Evolutionary conservation across 2,888 invertebrate genomes (phyloP).

Genomic region (Oligia fasciuncula): DNA sequence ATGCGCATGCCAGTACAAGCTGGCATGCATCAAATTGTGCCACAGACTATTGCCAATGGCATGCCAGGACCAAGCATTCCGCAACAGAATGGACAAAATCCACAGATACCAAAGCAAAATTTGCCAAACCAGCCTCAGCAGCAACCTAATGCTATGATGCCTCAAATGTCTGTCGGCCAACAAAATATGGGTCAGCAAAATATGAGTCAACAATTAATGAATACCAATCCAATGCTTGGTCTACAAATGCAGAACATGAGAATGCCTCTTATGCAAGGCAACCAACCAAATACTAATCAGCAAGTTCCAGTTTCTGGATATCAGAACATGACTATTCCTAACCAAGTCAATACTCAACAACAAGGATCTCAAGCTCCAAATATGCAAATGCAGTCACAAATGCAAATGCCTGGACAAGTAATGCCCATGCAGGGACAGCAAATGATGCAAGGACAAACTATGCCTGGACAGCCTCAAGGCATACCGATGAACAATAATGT

Average conservation of each 20-base stretch:
- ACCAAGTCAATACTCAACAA: slow-evolving; percentile 75
- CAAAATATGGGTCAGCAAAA: slow-evolving; percentile 72
- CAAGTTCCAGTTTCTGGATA: slow-evolving; percentile 80
- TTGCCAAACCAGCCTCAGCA: slow-evolving; percentile 78
- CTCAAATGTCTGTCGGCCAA: slow-evolving; percentile 78
- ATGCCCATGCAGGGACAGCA: slow-evolving; percentile 73
- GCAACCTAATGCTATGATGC: slow-evolving; percentile 74
- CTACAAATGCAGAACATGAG: slow-evolving; percentile 86
- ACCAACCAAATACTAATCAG: slow-evolving; percentile 75
- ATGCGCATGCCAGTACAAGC: slow-evolving; percentile 82
- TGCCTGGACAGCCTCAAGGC: slow-evolving; percentile 62
- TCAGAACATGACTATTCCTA: slow-evolving; percentile 76
- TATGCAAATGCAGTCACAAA: slow-evolving; percentile 73
- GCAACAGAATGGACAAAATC: slow-evolving; percentile 77
- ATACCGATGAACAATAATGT: slow-evolving; percentile 74
- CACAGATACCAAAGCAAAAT: slow-evolving; percentile 76
- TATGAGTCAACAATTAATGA: slow-evolving; percentile 76
- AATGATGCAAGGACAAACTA: slow-evolving; percentile 54
- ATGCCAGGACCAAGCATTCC: slow-evolving; percentile 71
- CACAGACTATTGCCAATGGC: slow-evolving; percentile 76
- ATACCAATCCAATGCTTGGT: slow-evolving; percentile 80
- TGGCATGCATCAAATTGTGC: slow-evolving; percentile 80
- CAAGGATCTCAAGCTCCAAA: slow-evolving; percentile 73
- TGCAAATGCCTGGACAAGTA: slow-evolving; percentile 74
- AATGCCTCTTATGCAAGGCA: slow-evolving; percentile 82